phyloP scores from a whole-genome alignment of 1,140 invertebrate species.

The Phenacoccus solenopsis region DNA sequence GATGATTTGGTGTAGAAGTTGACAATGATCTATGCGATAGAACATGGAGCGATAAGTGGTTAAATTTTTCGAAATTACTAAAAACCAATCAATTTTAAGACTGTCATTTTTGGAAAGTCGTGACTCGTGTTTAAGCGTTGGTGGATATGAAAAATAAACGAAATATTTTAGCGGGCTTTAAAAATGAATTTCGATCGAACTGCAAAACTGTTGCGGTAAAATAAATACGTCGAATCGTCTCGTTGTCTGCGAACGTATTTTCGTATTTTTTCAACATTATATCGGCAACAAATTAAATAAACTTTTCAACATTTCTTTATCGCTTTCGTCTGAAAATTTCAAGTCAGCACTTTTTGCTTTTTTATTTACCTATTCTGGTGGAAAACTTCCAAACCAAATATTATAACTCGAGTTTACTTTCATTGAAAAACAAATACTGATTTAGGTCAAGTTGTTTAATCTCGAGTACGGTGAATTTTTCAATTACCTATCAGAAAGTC shows the following conservation, averaged over 20 bases:
- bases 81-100: background rate
- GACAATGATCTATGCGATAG: too few relatives aligned
- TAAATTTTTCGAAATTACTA: too few relatives aligned
- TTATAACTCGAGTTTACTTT: slow-evolving; percentile 8
- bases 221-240: background rate
- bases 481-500: background rate
- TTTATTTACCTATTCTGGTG: background rate
- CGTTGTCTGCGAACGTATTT: background rate
- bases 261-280: background rate
- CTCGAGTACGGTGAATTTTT: background rate
- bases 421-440: slow-evolving; percentile 5
- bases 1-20: too few relatives aligned
- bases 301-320: slow-evolving; percentile 6
- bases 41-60: too few relatives aligned
- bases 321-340: background rate
- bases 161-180: background rate
- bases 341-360: background rate
- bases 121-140: too few relatives aligned
- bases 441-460: slow-evolving; percentile 9
- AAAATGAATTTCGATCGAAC: background rate
- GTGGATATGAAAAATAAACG: too few relatives aligned
- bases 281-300: slow-evolving; percentile 12
- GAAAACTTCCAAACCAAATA: slow-evolving; percentile 1
- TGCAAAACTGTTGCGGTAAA: background rate
- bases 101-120: background rate